Conservation (phyloP, 92 coral and sea anemone species). For the Heliopora coerulea region DNA sequence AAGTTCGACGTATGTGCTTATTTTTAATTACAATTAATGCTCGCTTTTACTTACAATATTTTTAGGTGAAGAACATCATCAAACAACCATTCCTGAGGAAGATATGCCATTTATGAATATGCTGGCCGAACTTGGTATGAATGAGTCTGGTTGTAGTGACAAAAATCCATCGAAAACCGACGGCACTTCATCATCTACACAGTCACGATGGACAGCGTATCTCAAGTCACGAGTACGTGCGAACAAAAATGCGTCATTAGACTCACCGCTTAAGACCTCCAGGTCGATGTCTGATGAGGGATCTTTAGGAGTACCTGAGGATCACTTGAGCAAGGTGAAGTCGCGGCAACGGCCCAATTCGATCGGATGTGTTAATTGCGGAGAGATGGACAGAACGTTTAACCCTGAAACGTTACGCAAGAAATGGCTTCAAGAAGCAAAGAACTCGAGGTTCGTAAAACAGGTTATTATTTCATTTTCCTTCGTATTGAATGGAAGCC, state of each 20-base stretch:
- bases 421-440: constrained; percentile 10
- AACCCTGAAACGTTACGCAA: not conserved
- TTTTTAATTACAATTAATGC: too few relatives aligned
- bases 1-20: too few relatives aligned
- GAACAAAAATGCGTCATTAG: constrained; percentile 59
- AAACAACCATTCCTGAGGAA: constrained; percentile 57
- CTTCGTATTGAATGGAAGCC: too few relatives aligned
- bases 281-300: constrained; percentile 14
- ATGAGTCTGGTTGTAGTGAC: constrained; percentile 46
- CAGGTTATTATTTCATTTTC: too few relatives aligned
- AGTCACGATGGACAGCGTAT: constrained; percentile 94
- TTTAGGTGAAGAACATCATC: not conserved
- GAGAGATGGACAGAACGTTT: constrained; percentile 13
- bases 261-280: constrained; percentile 61
- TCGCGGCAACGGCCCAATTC: constrained; percentile 14
- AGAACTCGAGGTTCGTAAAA: not conserved
- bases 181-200: constrained; percentile 62
- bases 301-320: not conserved
- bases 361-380: constrained; percentile 6
- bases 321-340: not conserved
- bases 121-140: constrained; percentile 77
- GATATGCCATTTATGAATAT: constrained; percentile 75
- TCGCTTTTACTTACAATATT: not conserved
- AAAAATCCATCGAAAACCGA: constrained; percentile 43
- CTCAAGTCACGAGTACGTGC: constrained; percentile 83